These are phyloP conservation scores for Agraylea sexmaculata DNA, from an alignment of 1,140 invertebrate genomes.

Conservation along the genomic window DNA sequence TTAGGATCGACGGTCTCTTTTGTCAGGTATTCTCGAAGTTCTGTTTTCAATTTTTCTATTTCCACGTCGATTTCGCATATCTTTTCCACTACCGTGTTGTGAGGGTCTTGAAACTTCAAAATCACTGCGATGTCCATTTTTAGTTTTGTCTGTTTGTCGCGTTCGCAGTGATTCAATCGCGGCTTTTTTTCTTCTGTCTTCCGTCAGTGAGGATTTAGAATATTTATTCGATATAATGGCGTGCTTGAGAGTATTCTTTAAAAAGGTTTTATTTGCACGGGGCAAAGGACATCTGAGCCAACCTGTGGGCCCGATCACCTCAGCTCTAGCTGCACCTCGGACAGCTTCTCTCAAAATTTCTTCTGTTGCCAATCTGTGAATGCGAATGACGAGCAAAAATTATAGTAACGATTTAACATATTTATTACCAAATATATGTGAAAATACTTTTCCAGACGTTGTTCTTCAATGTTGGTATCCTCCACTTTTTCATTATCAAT, in stretches of 20 bases:
- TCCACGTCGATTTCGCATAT: slow-evolving; percentile 40
- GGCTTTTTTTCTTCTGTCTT: slow-evolving; percentile 20
- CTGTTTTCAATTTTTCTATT: slow-evolving; percentile 42
- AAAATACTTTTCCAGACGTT: too few relatives aligned
- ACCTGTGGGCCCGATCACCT: slow-evolving; percentile 48
- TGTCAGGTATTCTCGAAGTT: slow-evolving; percentile 41
- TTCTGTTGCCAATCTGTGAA: slow-evolving; percentile 43
- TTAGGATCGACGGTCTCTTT: slow-evolving; percentile 43
- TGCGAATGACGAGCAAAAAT: not conserved
- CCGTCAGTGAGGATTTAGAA: not conserved
- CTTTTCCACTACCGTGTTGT: too few relatives aligned
- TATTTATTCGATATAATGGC: slow-evolving; percentile 35
- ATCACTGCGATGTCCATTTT: slow-evolving; percentile 23
- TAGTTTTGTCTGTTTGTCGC: slow-evolving; percentile 26
- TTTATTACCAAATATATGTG: too few relatives aligned
- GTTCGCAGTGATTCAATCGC: slow-evolving; percentile 25
- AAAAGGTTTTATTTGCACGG: slow-evolving; percentile 47
- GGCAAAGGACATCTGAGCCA: slow-evolving; percentile 46
- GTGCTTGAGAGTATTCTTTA: slow-evolving; percentile 37
- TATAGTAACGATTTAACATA: not conserved
- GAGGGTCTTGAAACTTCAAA: slow-evolving; percentile 23
- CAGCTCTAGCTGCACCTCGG: slow-evolving; percentile 44
- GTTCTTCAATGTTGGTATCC: too few relatives aligned
- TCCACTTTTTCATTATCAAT: too few relatives aligned
- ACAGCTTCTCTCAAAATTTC: slow-evolving; percentile 50